phyloP scores from a whole-genome alignment of 2,113 vertebrate species.

The Erythrolamprus reginae region DNA sequence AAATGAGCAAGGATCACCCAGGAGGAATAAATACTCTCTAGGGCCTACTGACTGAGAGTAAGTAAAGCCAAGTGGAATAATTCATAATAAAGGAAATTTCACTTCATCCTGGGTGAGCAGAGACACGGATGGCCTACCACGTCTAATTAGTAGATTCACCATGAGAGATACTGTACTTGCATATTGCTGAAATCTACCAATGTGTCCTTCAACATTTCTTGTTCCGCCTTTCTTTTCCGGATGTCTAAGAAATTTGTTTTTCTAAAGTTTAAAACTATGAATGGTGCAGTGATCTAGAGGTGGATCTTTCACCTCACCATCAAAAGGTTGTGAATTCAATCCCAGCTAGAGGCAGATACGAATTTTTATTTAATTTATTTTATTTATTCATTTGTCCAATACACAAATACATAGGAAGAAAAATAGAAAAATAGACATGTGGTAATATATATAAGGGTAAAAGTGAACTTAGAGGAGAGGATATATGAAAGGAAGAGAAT shows the following conservation, averaged over 20 bases:
- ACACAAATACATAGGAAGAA: too few relatives aligned
- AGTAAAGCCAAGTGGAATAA: not conserved
- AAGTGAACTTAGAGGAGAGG: too few relatives aligned
- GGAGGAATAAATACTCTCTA: not conserved
- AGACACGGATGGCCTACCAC: not conserved
- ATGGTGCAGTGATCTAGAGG: too few relatives aligned
- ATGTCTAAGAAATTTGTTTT: not conserved
- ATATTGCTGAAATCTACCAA: not conserved
- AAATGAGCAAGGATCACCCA: not conserved
- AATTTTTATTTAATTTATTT: too few relatives aligned
- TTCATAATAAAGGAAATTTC: not conserved
- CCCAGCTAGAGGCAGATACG: too few relatives aligned
- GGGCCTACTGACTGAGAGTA: not conserved
- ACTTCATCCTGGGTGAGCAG: not conserved
- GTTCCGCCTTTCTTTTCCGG: not conserved
- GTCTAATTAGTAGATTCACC: not conserved
- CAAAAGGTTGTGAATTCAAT: too few relatives aligned
- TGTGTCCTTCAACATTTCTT: not conserved
- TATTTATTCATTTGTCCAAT: too few relatives aligned
- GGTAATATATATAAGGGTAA: too few relatives aligned
- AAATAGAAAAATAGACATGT: too few relatives aligned
- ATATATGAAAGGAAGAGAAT: too few relatives aligned
- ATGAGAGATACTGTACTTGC: not conserved
- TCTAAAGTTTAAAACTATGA: not conserved
- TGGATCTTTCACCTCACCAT: too few relatives aligned